Percentiles rank a stretch among this genome's conserved stretches.
Conservation (phyloP, 2,888 invertebrate genomes). For the Phorcus lineatus region DNA sequence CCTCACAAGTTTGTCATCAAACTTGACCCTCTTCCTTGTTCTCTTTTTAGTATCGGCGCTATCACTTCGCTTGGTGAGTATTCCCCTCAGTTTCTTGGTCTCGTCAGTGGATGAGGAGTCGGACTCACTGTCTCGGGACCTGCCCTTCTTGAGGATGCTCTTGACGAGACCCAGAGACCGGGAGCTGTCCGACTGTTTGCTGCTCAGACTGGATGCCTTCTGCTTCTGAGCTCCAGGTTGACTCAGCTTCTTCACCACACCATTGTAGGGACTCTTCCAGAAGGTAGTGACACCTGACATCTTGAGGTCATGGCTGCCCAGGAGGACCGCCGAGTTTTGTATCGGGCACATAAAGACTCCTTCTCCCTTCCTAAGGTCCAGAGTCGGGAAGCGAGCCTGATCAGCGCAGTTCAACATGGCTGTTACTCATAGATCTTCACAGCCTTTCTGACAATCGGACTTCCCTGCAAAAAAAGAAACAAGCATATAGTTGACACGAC, state of each 20-base stretch:
- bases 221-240: background rate
- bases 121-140: slow-evolving; percentile 14
- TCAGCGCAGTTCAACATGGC: background rate
- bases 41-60: slow-evolving; percentile 7
- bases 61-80: slow-evolving; percentile 19
- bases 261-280: slow-evolving; percentile 27
- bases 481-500: too few relatives aligned
- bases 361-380: slow-evolving; percentile 11
- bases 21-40: slow-evolving; percentile 34
- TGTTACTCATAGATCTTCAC: background rate
- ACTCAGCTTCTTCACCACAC: background rate
- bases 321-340: slow-evolving; percentile 5
- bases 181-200: background rate
- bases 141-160: slow-evolving; percentile 9
- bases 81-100: slow-evolving; percentile 21
- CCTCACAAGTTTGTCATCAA: slow-evolving; percentile 32
- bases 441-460: background rate
- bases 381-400: background rate
- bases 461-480: too few relatives aligned
- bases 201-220: background rate
- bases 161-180: background rate
- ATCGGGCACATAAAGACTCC: background rate
- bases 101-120: slow-evolving; percentile 16
- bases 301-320: slow-evolving; percentile 11
- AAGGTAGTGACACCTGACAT: slow-evolving; percentile 23